phyloP scores from a whole-genome alignment of 2,888 invertebrate genomes.

The Drosophila monieri region DNA sequence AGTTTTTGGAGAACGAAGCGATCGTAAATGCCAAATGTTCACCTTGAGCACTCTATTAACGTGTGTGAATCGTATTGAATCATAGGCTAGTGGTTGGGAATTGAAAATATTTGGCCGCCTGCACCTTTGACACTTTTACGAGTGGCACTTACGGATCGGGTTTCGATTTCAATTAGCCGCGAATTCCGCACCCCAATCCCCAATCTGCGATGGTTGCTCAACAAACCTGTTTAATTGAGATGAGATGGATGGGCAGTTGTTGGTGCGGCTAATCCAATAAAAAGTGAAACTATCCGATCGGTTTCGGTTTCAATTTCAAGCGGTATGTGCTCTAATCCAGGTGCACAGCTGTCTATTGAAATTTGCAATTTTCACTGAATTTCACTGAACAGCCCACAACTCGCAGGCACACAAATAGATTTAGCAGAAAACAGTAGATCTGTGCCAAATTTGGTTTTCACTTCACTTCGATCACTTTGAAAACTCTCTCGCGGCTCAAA shows the following conservation, averaged over 20 bases:
- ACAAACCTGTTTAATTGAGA: conserved; percentile 69
- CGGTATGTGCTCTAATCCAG: conserved; percentile 71
- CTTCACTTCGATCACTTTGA: conserved; percentile 47
- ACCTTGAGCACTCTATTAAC: conserved; percentile 60
- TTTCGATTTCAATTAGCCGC: conserved; percentile 50
- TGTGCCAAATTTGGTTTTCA: conserved; percentile 66
- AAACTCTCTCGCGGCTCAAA: conserved; percentile 62
- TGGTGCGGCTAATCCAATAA: conserved; percentile 72
- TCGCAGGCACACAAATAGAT: conserved; percentile 18
- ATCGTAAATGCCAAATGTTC: conserved; percentile 57
- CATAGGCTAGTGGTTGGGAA: conserved; percentile 1
- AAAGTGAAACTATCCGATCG: conserved; percentile 70
- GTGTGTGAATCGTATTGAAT: conserved; percentile 4
- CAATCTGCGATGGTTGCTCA: conserved; percentile 45
- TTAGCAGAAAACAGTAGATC: conserved; percentile 14
- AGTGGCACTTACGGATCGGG: conserved; percentile 44
- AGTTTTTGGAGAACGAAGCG: conserved; percentile 17
- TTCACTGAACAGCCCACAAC: conserved; percentile 19
- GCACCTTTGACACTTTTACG: conserved; percentile 49
- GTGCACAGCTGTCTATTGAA: conserved; percentile 54
- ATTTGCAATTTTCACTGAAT: conserved; percentile 71
- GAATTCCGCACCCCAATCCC: conserved; percentile 4
- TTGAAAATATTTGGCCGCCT: conserved; percentile 2
- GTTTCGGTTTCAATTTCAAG: conserved; percentile 23
- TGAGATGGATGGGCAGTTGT: conserved; percentile 20